Percentiles rank a stretch among this genome's conserved stretches.
phyloP scores from a whole-genome alignment of 2,888 invertebrate species.

The Microctonus hyperodae region DNA sequence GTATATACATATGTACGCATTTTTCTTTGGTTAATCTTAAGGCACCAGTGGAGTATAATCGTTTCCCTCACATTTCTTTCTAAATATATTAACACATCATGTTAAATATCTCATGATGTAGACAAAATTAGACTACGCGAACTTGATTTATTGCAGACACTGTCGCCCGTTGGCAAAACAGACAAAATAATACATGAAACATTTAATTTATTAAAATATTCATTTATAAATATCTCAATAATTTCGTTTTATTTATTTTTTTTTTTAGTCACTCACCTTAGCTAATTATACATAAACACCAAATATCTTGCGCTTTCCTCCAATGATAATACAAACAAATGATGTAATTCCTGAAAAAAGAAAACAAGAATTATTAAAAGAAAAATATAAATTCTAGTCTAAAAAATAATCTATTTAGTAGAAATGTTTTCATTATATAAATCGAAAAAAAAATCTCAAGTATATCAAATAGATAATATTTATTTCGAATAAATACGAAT shows the following conservation, averaged over 20 bases:
- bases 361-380: too few species aligned
- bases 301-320: too few species aligned
- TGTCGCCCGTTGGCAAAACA: slow-evolving; percentile 31
- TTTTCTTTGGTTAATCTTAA: neutral
- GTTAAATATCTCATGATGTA: slow-evolving; percentile 19
- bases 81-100: neutral
- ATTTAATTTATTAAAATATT: slow-evolving; percentile 24
- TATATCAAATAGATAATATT: too few species aligned
- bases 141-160: slow-evolving; percentile 40
- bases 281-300: neutral
- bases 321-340: neutral
- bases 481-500: neutral
- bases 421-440: too few species aligned
- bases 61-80: neutral
- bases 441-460: too few species aligned
- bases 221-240: neutral
- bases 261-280: neutral
- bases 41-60: neutral
- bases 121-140: slow-evolving; percentile 36
- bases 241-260: neutral
- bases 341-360: neutral
- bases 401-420: too few species aligned
- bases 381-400: neutral
- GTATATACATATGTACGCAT: neutral
- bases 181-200: slow-evolving; percentile 22